Evolutionary conservation across 2,797 vertebrate species (phyloP), one percentile per base, ranked within the genome.

Genomic region (Sebastes diploproa): DNA sequence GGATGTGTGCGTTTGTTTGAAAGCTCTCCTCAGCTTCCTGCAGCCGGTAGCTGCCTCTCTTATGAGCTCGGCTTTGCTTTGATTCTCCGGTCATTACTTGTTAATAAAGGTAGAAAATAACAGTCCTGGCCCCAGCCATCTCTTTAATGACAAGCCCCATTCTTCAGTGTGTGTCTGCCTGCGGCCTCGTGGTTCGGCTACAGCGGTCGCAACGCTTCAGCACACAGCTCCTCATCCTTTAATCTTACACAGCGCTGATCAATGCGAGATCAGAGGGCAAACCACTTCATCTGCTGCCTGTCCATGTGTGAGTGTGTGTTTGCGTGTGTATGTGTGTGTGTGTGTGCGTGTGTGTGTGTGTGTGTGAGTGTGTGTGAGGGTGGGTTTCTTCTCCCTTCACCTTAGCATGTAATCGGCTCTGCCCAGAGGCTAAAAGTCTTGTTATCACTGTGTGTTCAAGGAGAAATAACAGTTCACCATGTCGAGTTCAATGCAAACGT

Each of bases 31-130:
- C 63, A 67, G 56, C 81, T 80, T 66, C 64, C 72, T 52, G 54
- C 75, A 54, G 54, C 76, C 73, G n/a, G 42, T 42, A 13, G 46
- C 46, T 50, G 7, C 75, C 64, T 82, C 60, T 72, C 38, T 27
- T 32, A 32, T 64, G 52, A 73, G 68, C 74, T 80, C 72, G 20
- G 50, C 80, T 78, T 70, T 79, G 90, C 89, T 91, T 91, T 93
- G 86, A 93, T 91, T 91, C 87, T 86, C 75, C 88, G 85, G 88
- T 92, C 94, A 94, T 95, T 95, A 94, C 85, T 71, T 75, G 80
- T 93, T 94, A 93, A 95, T 95, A 90, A 95, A 93, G 90, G 86
- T 88, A 89, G 91, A 94, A 94, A 94, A 92, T 89, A 93, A 91
- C 94, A 92, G 92, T 93, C 91, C 72, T 76, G 85, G 83, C 86